Conservation (phyloP, 2,888 invertebrate species). For the Uloborus plumipes region DNA sequence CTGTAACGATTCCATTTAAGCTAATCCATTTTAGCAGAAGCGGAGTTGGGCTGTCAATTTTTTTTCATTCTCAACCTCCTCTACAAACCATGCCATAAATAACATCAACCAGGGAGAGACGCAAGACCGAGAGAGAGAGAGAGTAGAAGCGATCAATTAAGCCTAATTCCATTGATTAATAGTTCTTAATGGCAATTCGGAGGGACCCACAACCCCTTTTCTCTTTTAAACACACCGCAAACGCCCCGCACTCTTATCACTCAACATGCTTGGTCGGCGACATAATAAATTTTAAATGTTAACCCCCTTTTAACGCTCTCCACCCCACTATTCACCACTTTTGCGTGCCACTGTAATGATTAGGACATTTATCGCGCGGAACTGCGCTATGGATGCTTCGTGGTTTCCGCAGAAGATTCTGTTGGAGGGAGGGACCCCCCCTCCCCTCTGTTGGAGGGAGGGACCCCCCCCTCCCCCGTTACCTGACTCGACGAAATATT, state of each 20-base stretch:
- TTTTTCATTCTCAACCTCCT: no score
- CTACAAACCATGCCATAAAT: no score
- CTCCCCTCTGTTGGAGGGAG: slow-evolving; percentile 2
- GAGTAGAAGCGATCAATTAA: slow-evolving; percentile 37
- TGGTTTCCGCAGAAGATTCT: slow-evolving; percentile 56
- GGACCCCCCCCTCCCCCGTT: slow-evolving; percentile 7
- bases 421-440: slow-evolving; percentile 3
- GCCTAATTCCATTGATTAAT: slow-evolving; percentile 59
- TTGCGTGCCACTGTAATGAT: slow-evolving; percentile 46
- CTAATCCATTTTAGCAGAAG: no score
- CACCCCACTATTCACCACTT: slow-evolving; percentile 14
- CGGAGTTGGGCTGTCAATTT: no score
- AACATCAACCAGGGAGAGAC: neutral
- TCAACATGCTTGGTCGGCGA: slow-evolving; percentile 45
- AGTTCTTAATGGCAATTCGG: slow-evolving; percentile 43
- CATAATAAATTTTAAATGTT: slow-evolving; percentile 59
- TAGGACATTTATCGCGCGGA: slow-evolving; percentile 61
- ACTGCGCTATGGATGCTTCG: slow-evolving; percentile 52
- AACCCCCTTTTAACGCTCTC: slow-evolving; percentile 11
- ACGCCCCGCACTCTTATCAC: slow-evolving; percentile 40
- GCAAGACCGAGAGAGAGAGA: neutral
- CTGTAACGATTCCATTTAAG: no score
- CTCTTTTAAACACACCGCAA: slow-evolving; percentile 13
- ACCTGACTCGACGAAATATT: slow-evolving; percentile 41
- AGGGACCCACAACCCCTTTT: slow-evolving; percentile 21